Base-by-base conservation (phyloP, 2,797 vertebrate species). In the Chromobotia macracanthus region DNA sequence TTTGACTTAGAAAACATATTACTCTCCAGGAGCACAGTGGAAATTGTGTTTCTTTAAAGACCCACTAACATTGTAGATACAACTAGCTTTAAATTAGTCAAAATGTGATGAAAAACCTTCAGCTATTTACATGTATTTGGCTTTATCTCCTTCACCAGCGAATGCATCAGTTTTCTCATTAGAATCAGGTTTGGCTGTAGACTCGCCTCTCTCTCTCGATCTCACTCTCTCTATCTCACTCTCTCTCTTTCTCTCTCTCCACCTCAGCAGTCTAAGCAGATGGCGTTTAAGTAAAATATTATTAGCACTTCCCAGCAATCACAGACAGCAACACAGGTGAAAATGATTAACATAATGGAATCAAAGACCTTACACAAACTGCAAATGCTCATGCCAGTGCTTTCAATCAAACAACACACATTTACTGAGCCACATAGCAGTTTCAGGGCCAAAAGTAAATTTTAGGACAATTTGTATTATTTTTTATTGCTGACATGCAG, bases 261-360 rank as follows among this genome's bases (percentile, higher is more conserved):
- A 2, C 21, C 46, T 50, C 56, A 28, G 46, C 16, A 56, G 55
- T 75, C 55, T 60, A 65, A 80, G 71, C 70, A 73, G 71, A 78
- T 56, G 75, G 44, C 58, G 41, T 75, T 79, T 31, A 67, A 84
- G 72, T 77, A 78, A 84, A 75, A 78, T 78, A 63, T 77, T 81
- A 78, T 81, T 84, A 56, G 63, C 48, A 76, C 51, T 51, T 76
- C 74, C 51, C 55, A 46, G 38, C 51, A 68, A 68, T 76, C 74
- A 56, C 63, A 67, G 21, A 76, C 18, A 76, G 51, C 74, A 67
- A 64, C 51, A 70, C 67, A 58, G 72, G 71, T 80, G 72, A 60
- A 16, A 65, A 74, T 60, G 16, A 75, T 58, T 65, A 79, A 79
- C 58, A 74, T 48, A 70, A 75, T 72, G 58, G 60, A 65, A 75